Evolutionary conservation across 2,113 vertebrate species (phyloP).

Genomic region (Pelmatolapia mariae): DNA sequence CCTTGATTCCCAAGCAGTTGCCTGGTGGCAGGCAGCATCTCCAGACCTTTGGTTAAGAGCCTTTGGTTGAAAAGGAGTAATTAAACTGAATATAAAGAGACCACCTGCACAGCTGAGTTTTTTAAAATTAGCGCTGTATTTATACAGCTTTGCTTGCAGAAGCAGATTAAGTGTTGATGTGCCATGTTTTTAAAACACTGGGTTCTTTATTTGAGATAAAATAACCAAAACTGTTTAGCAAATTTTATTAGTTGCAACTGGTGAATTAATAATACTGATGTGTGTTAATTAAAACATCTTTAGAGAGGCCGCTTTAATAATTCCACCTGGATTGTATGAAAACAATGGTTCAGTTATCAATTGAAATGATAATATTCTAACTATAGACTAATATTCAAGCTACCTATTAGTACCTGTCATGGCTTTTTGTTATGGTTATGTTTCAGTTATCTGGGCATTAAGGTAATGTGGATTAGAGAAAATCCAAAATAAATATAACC

Average conservation of each 20-base stretch:
- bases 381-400: neutral
- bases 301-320: neutral
- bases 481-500: neutral
- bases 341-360: neutral
- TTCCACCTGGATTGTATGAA: neutral
- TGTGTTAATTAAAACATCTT: neutral
- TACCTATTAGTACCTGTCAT: neutral
- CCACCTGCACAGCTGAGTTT: neutral
- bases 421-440: neutral
- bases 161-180: neutral
- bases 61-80: neutral
- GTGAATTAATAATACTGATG: neutral
- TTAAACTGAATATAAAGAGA: neutral
- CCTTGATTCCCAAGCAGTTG: neutral
- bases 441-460: neutral
- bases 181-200: neutral
- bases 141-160: neutral
- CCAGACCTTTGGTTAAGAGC: neutral
- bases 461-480: neutral
- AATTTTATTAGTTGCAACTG: neutral
- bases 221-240: neutral
- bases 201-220: neutral
- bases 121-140: neutral
- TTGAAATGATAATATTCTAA: neutral
- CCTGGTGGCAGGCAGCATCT: rapidly evolving